phyloP scores from a whole-genome alignment of 2,113 vertebrate genomes.

The Brachypodius melanocephalos region DNA sequence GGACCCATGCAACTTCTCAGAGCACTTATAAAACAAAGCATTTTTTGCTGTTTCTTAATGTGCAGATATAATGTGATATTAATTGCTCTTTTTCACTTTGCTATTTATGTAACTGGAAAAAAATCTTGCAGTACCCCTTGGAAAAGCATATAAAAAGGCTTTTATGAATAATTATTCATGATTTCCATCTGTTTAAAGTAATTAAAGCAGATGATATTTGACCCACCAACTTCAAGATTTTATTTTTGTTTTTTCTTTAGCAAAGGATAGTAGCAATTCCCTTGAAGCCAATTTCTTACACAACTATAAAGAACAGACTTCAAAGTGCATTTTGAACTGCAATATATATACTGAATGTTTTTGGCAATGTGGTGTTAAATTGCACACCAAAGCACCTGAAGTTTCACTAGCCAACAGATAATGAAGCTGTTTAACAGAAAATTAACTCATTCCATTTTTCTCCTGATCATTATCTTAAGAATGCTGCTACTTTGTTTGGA shows the following conservation, averaged over 20 bases:
- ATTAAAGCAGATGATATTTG: background rate
- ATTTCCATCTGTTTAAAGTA: conserved; percentile 17
- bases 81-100: background rate
- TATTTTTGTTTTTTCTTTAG: background rate
- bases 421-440: background rate
- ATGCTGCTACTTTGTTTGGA: background rate
- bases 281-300: background rate
- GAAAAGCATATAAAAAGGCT: background rate
- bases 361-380: background rate
- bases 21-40: background rate
- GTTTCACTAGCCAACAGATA: background rate
- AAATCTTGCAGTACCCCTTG: background rate
- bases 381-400: background rate
- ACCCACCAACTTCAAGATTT: conserved; percentile 23
- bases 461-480: background rate
- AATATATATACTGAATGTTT: background rate
- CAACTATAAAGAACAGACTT: background rate
- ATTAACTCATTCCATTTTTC: background rate
- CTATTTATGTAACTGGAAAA: background rate
- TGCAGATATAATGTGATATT: background rate
- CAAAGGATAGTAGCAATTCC: background rate
- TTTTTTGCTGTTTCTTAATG: background rate
- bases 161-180: conserved; percentile 10
- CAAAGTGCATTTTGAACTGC: background rate
- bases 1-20: background rate